A percentile compares a stretch with the other conserved stretches of the same genome.
phyloP scores from a whole-genome alignment of 2,113 vertebrate species.

The Pelobates fuscus region DNA sequence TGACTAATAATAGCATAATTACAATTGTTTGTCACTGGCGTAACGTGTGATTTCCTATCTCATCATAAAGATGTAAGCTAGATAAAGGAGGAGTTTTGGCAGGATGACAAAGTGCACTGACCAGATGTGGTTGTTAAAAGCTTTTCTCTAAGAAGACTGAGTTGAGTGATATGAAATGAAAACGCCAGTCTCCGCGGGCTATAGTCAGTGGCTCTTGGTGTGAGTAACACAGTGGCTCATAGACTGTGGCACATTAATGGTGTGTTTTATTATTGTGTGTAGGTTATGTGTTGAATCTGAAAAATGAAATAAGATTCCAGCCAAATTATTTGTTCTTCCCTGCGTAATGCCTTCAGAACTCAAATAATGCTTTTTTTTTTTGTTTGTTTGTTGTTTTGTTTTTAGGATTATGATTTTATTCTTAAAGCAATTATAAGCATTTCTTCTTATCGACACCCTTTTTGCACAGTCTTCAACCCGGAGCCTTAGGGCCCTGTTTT shows the following conservation, averaged over 20 bases:
- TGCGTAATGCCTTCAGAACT: no score
- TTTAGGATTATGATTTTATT: no score
- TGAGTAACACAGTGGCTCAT: constrained; percentile 65
- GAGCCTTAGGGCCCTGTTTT: no score
- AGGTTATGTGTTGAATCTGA: constrained; percentile 57
- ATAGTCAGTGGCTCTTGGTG: constrained; percentile 61
- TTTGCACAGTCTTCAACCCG: no score
- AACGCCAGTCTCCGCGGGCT: constrained; percentile 55
- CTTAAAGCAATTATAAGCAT: no score
- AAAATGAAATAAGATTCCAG: constrained; percentile 54
- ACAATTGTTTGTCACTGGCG: constrained; percentile 91
- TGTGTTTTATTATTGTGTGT: constrained; percentile 68
- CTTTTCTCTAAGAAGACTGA: constrained; percentile 75
- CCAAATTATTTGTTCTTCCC: not conserved
- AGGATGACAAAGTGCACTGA: constrained; percentile 87
- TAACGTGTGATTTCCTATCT: constrained; percentile 91
- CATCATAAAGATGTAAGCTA: constrained; percentile 89
- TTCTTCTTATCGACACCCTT: no score
- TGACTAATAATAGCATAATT: constrained; percentile 90
- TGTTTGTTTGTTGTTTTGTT: no score
- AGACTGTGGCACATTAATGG: constrained; percentile 63
- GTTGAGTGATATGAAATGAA: constrained; percentile 70
- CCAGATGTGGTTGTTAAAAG: constrained; percentile 87
- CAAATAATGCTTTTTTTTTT: no score
- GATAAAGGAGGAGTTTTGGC: constrained; percentile 91